These are phyloP conservation scores for Hippocampus barbouri DNA, from an alignment of 2,113 vertebrate genomes.

Conservation along the genomic window DNA sequence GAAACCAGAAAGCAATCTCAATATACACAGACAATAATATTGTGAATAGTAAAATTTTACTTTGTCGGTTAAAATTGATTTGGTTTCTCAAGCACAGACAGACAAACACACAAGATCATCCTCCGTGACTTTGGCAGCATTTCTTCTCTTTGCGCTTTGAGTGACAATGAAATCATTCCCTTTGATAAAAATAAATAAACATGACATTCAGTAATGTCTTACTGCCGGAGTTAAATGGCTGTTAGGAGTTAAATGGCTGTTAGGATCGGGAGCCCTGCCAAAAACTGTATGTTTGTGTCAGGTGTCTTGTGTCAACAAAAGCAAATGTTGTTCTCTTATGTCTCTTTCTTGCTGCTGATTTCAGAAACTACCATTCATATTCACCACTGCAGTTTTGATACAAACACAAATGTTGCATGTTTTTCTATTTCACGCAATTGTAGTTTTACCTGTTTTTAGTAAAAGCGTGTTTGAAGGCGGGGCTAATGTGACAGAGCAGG, in stretches of 20 bases:
- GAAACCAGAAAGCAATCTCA: not conserved
- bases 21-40: not conserved
- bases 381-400: not conserved
- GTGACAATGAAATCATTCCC: no score
- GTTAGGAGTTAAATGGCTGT: not conserved
- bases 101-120: no score
- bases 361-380: not conserved
- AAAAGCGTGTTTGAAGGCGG: conserved; percentile 70
- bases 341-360: not conserved
- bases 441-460: conserved; percentile 12
- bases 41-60: not conserved
- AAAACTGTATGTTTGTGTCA: not conserved
- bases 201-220: no score
- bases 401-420: not conserved
- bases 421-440: not conserved
- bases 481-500: conserved; percentile 73
- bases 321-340: not conserved
- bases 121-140: not conserved
- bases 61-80: not conserved
- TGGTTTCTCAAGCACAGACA: not conserved
- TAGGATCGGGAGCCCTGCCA: not conserved
- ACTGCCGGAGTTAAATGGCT: not conserved
- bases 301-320: not conserved
- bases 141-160: not conserved
- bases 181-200: no score